Evolutionary conservation across 2,113 vertebrate species (phyloP).

Genomic region (Cheirogaleus medius): DNA sequence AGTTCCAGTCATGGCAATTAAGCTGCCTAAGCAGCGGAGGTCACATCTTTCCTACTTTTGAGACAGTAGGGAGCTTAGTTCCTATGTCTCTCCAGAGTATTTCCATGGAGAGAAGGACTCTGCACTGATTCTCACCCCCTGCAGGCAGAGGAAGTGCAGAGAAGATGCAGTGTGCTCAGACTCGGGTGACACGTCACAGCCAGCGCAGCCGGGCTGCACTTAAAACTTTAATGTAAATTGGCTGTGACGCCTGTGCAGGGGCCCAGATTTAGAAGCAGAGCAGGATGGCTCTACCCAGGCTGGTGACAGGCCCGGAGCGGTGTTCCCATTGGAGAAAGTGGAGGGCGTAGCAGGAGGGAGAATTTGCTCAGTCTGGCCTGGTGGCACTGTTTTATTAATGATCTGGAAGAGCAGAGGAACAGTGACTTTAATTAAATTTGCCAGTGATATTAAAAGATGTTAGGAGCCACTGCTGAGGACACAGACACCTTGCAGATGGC

Average conservation of each 20-base stretch:
- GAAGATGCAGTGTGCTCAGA: neutral
- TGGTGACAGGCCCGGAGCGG: conserved; percentile 47
- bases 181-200: neutral
- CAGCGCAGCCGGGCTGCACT: conserved; percentile 23
- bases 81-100: neutral
- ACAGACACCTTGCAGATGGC: conserved; percentile 65
- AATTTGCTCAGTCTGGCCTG: conserved; percentile 58
- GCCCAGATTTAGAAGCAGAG: conserved; percentile 71
- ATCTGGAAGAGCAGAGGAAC: conserved; percentile 68
- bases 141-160: neutral
- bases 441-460: conserved; percentile 77
- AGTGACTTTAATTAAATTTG: conserved; percentile 81
- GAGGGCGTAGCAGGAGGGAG: conserved; percentile 49
- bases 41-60: neutral
- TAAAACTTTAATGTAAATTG: conserved; percentile 66
- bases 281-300: conserved; percentile 11
- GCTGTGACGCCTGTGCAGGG: conserved; percentile 27
- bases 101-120: neutral
- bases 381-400: conserved; percentile 78
- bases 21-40: neutral
- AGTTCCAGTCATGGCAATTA: neutral
- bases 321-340: conserved; percentile 65
- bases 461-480: conserved; percentile 71
- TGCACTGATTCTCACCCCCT: neutral
- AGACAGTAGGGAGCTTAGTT: neutral